Base-by-base conservation (phyloP, 2,888 invertebrate species). In the Machimus atricapillus region DNA sequence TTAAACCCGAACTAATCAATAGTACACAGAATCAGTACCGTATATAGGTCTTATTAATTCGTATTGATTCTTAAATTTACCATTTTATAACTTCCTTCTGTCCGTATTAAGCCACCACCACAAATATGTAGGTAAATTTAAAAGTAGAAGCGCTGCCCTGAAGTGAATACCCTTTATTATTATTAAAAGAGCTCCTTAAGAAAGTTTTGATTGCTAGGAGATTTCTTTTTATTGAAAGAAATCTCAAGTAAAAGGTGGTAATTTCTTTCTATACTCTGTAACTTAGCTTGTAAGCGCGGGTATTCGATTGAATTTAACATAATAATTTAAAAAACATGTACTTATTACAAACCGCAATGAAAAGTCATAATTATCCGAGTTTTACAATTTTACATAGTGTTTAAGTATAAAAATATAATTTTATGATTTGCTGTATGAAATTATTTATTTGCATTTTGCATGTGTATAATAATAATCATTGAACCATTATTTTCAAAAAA, bases 361-460 rank as follows among this genome's bases (percentile, higher is more conserved):
- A 66, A 9, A 23, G 23, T 9, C 19, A 66, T 23, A 66, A 19
- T n/a, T 52, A 52, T n/a, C 14, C n/a, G 58, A 23, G 58, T 23
- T 66, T 52, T 52, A 52, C 19, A 52, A 52, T n/a, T 52, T 52
- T n/a, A 6, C 5, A 66, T 19, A 66, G 23, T 23, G 8, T 66
- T 23, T 66, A 66, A 66, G 23, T 81, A 81, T 31, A 81, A 81
- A 81, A 81, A 81, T 81, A 56, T 81, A 56, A 34, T 0, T 56
- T 19, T 52, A 19, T 56, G 5, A 5, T n/a, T 81, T 56, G 31
- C 52, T 56, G 27, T 81, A 81, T 56, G 52, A 56, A 81, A 56
- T 81, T 81, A 81, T 81, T 81, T 81, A 81, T 81, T 81, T 81
- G 81, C 31, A 81, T 56, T 56, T 81, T 66, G 31, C 58, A 23